These are phyloP conservation scores for Blastobasis adustella DNA, from an alignment of 2,888 invertebrate genomes.

Conservation along the genomic window DNA sequence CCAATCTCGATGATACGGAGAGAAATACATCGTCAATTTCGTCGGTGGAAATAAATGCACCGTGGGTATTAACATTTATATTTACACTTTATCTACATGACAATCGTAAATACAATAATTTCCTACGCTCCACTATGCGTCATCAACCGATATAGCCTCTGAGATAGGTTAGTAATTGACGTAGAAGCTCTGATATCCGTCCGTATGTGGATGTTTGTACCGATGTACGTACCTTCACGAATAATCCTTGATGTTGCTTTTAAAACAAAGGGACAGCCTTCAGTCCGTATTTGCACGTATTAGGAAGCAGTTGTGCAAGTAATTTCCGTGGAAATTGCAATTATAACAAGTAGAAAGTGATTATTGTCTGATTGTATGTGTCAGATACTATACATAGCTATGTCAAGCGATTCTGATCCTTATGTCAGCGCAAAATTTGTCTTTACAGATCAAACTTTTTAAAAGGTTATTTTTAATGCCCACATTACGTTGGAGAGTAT, in stretches of 20 bases:
- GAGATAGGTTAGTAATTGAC: too few species aligned
- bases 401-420: background rate
- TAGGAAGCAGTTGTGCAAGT: background rate
- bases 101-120: background rate
- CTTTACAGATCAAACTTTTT: background rate
- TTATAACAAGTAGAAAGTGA: background rate
- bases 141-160: background rate
- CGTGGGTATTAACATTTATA: slow-evolving; percentile 43
- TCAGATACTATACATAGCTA: slow-evolving; percentile 1
- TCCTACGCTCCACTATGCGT: background rate
- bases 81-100: slow-evolving; percentile 4
- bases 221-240: slow-evolving; percentile 1
- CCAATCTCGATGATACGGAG: slow-evolving; percentile 32
- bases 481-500: background rate
- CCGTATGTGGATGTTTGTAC: background rate
- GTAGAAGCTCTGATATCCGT: background rate
- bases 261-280: slow-evolving; percentile 1
- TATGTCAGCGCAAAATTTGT: background rate
- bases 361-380: background rate
- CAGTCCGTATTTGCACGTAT: background rate
- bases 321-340: background rate
- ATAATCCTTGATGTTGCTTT: slow-evolving; percentile 4
- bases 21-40: slow-evolving; percentile 27
- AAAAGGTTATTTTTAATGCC: background rate
- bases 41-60: slow-evolving; percentile 53